Conservation (phyloP, 2,888 invertebrate species). For the Orthonevra nobilis region DNA sequence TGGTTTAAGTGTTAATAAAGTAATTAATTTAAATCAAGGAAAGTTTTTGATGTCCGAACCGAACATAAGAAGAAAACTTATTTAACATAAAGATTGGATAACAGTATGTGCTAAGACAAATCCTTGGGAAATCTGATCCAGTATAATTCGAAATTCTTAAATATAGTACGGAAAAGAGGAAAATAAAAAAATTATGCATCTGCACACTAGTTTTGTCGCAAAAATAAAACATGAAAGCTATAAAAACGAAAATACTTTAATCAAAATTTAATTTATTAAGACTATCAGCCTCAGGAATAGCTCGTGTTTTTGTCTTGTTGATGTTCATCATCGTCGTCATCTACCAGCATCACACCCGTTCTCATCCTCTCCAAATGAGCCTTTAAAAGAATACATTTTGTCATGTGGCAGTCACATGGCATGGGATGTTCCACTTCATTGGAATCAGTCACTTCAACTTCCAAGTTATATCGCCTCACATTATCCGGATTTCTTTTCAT, state of each 20-base stretch:
- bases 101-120: no score
- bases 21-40: constrained; percentile 11
- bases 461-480: constrained; percentile 83
- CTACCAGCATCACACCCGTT: constrained; percentile 50
- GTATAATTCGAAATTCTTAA: no score
- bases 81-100: no score
- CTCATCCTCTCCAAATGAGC: constrained; percentile 77
- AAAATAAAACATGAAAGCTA: no score
- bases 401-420: constrained; percentile 88
- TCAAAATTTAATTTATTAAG: constrained; percentile 17
- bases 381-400: constrained; percentile 88
- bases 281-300: constrained; percentile 1
- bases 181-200: no score
- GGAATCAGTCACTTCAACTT: constrained; percentile 86
- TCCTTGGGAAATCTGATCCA: no score
- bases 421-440: constrained; percentile 86
- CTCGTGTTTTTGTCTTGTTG: neutral
- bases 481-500: constrained; percentile 80
- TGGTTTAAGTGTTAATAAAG: constrained; percentile 34
- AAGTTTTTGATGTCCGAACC: no score
- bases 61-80: no score
- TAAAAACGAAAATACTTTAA: neutral
- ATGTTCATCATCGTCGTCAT: constrained; percentile 21
- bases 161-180: no score
- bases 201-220: no score